Percentiles rank a stretch among this genome's conserved stretches.
Conservation (phyloP, 2,797 vertebrate genomes). For the Numenius phaeopus region DNA sequence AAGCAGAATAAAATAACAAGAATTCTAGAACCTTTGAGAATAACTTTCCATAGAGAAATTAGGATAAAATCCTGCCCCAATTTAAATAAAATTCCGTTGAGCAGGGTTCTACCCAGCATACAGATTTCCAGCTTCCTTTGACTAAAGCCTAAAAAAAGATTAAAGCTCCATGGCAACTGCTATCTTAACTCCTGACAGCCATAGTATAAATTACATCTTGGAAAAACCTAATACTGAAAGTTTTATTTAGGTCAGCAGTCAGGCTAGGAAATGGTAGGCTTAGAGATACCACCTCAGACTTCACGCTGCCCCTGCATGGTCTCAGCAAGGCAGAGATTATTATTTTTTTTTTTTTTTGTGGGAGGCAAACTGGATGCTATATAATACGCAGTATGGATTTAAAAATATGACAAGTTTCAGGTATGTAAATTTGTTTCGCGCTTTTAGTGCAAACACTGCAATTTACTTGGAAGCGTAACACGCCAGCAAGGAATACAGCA, state of each 20-base stretch:
- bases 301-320: not conserved
- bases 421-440: not conserved
- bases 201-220: slow-evolving; percentile 63
- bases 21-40: slow-evolving; percentile 7
- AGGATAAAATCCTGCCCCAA: slow-evolving; percentile 30
- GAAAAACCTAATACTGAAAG: slow-evolving; percentile 64
- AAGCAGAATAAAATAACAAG: not conserved
- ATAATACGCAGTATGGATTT: not conserved
- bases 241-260: slow-evolving; percentile 66
- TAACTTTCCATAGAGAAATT: not conserved
- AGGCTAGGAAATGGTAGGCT: not conserved
- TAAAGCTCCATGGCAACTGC: slow-evolving; percentile 73
- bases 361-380: not conserved
- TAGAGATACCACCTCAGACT: not conserved
- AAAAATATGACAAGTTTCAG: not conserved
- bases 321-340: not conserved
- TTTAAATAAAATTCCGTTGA: slow-evolving; percentile 54
- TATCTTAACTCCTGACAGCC: slow-evolving; percentile 68
- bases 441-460: not conserved
- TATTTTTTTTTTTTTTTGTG: not conserved
- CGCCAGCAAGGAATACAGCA: not conserved
- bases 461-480: not conserved
- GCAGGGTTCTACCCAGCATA: slow-evolving; percentile 43
- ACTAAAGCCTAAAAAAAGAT: slow-evolving; percentile 73
- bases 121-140: slow-evolving; percentile 56